These are phyloP conservation scores for Quadroppia sp. DNA, from an alignment of 2,888 invertebrate genomes.

Conservation along the genomic window DNA sequence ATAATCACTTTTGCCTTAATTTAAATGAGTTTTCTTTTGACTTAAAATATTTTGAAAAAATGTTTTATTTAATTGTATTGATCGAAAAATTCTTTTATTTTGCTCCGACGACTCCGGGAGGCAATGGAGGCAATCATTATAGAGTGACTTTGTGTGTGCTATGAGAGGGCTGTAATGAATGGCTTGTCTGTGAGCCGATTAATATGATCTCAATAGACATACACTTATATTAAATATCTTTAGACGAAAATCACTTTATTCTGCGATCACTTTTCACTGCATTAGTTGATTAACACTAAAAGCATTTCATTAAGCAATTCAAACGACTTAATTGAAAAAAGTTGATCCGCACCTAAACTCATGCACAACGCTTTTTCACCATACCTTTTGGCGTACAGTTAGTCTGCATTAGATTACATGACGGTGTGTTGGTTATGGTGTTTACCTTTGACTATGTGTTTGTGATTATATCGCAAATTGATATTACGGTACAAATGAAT, in stretches of 20 bases:
- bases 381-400: background rate
- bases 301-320: slow-evolving; percentile 35
- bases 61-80: slow-evolving; percentile 2
- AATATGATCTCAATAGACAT: slow-evolving; percentile 31
- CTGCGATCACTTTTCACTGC: slow-evolving; percentile 32
- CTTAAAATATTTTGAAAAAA: no score
- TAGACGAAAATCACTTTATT: slow-evolving; percentile 35
- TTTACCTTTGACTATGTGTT: slow-evolving; percentile 21
- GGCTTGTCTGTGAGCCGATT: slow-evolving; percentile 22
- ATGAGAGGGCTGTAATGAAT: slow-evolving; percentile 5
- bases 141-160: slow-evolving; percentile 12
- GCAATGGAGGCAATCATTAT: background rate
- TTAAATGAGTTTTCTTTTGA: no score
- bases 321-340: slow-evolving; percentile 36
- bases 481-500: no score
- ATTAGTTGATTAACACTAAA: slow-evolving; percentile 40
- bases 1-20: no score
- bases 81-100: no score
- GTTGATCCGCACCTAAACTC: background rate
- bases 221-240: slow-evolving; percentile 19
- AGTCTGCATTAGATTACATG: background rate
- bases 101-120: no score
- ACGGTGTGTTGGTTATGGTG: background rate
- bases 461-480: background rate
- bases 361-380: slow-evolving; percentile 5